Evolutionary conservation across 2,888 invertebrate genomes (phyloP), one percentile per base, ranked within the genome.

Genomic region (Machimus atricapillus): DNA sequence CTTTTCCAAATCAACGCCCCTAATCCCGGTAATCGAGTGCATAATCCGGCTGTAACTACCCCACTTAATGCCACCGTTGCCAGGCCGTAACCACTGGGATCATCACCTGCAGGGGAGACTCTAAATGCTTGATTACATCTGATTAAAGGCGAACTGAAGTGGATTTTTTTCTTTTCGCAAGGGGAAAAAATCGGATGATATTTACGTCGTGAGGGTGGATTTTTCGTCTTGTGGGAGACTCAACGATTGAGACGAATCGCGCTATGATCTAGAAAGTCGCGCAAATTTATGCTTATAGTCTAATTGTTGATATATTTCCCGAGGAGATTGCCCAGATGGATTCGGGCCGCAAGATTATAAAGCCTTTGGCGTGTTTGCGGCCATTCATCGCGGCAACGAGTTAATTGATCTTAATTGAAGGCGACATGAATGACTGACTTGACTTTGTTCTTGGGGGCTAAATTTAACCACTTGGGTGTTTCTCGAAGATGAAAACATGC

Each of bases 1-100:
- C 88, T 88, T 89, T 89, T 89, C 89, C 89, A 89, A 89, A 88
- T 89, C 89, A 89, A 89, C 89, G 89, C 89, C 89, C 89, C 83
- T 89, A 89, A 89, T 89, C 89, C 89, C 88, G 87, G 89, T 89
- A 89, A 89, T 89, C 89, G 89, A 89, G 89, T 89, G 85, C 89
- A 88, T 89, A 89, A 89, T 89, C 89, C 89, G 88, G 88, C 89
- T 88, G 89, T 88, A 89, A 89, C 89, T 89, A 87, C 87, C 88
- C 88, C 83, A 58, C 19, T 58, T 83, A 83, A 34, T 40, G n/a
- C 66, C 16, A 14, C 46, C 40, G 77, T 83, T 83, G 83, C 83
- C 40, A 73, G 37, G 66, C 66, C 40, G 73, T 73, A 58, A 66
- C 66, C 73, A 83, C 40, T 14, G 66, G 37, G 34, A 73, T 73